phyloP scores from a whole-genome alignment of 2,113 vertebrate species.

The Caranx melampygus region DNA sequence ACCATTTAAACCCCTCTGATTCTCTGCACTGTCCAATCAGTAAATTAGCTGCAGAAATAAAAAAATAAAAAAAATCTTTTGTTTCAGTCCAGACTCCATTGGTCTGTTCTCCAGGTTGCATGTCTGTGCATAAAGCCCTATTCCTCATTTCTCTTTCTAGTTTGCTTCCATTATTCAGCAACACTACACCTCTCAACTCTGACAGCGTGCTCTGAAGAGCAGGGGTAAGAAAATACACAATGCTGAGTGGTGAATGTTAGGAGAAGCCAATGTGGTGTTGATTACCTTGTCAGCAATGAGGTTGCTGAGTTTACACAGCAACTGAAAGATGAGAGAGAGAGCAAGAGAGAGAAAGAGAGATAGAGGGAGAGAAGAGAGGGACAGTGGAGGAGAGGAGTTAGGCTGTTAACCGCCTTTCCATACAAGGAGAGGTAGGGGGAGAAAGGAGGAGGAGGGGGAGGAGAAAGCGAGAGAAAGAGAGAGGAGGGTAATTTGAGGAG shows the following conservation, averaged over 20 bases:
- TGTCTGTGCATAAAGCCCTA: conserved; percentile 9
- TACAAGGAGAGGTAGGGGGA: conserved; percentile 82
- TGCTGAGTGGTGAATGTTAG: conserved; percentile 42
- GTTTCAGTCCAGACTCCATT: conserved; percentile 36
- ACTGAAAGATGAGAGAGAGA: conserved; percentile 43
- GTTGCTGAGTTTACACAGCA: conserved; percentile 66
- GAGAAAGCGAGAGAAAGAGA: conserved; percentile 61
- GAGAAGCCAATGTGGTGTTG: conserved; percentile 67
- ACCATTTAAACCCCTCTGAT: conserved; percentile 49
- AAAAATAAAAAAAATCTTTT: conserved; percentile 27
- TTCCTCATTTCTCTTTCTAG: conserved; percentile 22
- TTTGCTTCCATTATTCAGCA: conserved; percentile 58
- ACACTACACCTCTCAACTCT: conserved; percentile 40
- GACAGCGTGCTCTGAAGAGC: conserved; percentile 28
- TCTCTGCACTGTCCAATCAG: conserved; percentile 57
- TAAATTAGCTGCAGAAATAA: conserved; percentile 46
- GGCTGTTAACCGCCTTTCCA: conserved; percentile 78
- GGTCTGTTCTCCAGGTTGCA: conserved; percentile 50
- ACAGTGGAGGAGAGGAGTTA: conserved; percentile 56
- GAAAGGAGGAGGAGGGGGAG: conserved; percentile 71
- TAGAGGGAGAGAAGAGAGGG: conserved; percentile 43
- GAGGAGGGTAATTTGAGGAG: conserved; percentile 72
- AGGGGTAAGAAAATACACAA: conserved; percentile 52
- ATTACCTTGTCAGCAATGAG: conserved; percentile 71
- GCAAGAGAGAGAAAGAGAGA: conserved; percentile 43